phyloP scores from a whole-genome alignment of 1,140 invertebrate species.

The Apis florea region DNA sequence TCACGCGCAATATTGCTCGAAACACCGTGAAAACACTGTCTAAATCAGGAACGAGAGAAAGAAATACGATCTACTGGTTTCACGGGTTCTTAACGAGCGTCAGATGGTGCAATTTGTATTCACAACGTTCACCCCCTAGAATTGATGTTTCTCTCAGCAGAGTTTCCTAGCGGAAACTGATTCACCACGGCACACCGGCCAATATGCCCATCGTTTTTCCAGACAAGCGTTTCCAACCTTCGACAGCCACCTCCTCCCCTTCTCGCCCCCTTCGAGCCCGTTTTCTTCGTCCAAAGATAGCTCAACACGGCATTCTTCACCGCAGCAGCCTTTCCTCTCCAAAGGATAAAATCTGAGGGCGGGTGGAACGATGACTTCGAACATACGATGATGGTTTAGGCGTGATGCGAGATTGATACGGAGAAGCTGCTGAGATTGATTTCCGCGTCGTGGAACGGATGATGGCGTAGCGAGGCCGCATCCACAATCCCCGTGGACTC shows the following conservation, averaged over 20 bases:
- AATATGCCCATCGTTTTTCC: conserved; percentile 49
- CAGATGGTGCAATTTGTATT: conserved; percentile 21
- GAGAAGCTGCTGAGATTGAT: conserved; percentile 66
- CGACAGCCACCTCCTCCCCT: conserved; percentile 9
- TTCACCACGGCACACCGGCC: conserved; percentile 11
- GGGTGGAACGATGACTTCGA: conserved; percentile 6
- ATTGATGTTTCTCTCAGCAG: conserved; percentile 15
- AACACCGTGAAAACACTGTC: background rate
- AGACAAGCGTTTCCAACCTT: conserved; percentile 18
- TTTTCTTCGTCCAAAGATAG: conserved; percentile 3
- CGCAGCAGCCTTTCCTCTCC: no score
- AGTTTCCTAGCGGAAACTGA: conserved; percentile 15
- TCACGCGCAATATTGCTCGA: background rate
- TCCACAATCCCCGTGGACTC: conserved; percentile 36
- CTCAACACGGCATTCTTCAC: no score
- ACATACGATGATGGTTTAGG: conserved; percentile 54
- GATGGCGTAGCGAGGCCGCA: conserved; percentile 21
- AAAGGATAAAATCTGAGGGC: conserved; percentile 7
- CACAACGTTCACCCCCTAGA: background rate
- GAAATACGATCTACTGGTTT: conserved; percentile 7
- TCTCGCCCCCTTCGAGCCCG: background rate
- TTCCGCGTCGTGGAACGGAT: conserved; percentile 50
- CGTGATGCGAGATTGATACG: conserved; percentile 64
- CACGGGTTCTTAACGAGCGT: conserved; percentile 15
- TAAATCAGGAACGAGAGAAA: background rate